Evolutionary conservation across 2,888 invertebrate species (phyloP).

Genomic region (Odontocolon sp.): DNA sequence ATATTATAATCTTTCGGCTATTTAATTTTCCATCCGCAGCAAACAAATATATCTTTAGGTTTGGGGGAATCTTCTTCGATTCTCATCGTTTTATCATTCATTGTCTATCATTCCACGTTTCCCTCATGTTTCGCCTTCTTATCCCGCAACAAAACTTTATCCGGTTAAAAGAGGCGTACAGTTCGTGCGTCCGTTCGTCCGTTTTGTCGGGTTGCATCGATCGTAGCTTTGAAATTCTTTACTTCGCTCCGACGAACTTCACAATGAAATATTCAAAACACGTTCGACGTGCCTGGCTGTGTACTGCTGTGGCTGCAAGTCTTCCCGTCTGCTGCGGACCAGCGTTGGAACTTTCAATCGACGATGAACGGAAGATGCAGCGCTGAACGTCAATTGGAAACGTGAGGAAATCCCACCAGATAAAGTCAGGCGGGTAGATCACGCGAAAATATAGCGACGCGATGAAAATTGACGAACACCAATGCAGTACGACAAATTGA

Average conservation of each 20-base stretch:
- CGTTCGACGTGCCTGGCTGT: conserved; percentile 31
- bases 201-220: neutral
- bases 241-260: conserved; percentile 46
- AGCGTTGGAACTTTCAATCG: conserved; percentile 54
- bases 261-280: conserved; percentile 58
- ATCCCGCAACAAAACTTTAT: conserved; percentile 13
- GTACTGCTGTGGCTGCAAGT: conserved; percentile 15
- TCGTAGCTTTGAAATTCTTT: conserved; percentile 19
- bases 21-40: too few species aligned
- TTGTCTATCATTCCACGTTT: neutral
- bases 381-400: conserved; percentile 57
- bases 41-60: too few species aligned
- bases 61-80: neutral
- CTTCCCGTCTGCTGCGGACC: conserved; percentile 31
- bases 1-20: too few species aligned
- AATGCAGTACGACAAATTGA: neutral
- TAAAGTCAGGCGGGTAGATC: neutral
- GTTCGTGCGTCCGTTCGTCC: conserved; percentile 6
- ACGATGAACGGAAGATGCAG: conserved; percentile 23
- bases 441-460: conserved; percentile 31
- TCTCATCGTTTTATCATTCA: neutral
- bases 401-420: conserved; percentile 52
- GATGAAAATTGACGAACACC: conserved; percentile 45
- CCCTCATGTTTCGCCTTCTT: conserved; percentile 16
- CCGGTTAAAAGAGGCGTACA: conserved; percentile 27